A percentile compares a stretch with the other conserved stretches of the same genome.
These are phyloP conservation scores for Cheiracanthium punctorium DNA, from an alignment of 2,888 invertebrate genomes.

Conservation along the genomic window DNA sequence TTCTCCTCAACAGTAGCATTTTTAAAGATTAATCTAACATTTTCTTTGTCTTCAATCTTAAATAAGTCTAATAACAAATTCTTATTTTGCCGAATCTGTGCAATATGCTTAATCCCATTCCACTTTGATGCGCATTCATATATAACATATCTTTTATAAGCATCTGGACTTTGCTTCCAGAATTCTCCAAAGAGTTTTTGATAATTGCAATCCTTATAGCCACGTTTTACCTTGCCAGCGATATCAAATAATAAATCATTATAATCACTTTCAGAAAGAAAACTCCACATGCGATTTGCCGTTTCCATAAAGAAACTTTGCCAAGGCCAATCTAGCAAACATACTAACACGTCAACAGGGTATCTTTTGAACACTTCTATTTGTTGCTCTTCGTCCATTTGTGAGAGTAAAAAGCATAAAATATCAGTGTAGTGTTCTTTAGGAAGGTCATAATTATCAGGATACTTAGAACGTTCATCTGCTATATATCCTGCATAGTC, in stretches of 20 bases:
- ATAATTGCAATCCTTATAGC: constrained; percentile 49
- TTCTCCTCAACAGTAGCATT: constrained; percentile 48
- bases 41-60: constrained; percentile 35
- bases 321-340: constrained; percentile 52
- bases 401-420: constrained; percentile 60
- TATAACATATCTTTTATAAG: constrained; percentile 48
- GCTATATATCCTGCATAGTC: constrained; percentile 45
- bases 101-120: too few relatives aligned
- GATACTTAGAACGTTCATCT: constrained; percentile 26
- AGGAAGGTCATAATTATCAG: constrained; percentile 23
- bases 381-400: constrained; percentile 59
- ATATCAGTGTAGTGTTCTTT: constrained; percentile 42
- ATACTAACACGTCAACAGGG: constrained; percentile 29
- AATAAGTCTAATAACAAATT: constrained; percentile 36
- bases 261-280: constrained; percentile 29
- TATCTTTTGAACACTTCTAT: constrained; percentile 33
- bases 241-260: constrained; percentile 25
- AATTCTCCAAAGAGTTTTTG: constrained; percentile 52
- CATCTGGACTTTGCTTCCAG: constrained; percentile 44
- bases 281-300: constrained; percentile 26
- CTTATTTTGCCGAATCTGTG: too few relatives aligned
- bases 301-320: constrained; percentile 54
- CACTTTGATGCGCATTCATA: constrained; percentile 12
- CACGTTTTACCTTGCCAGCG: constrained; percentile 22
- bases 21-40: constrained; percentile 37